Conservation (phyloP, 2,113 vertebrate genomes). For the Oplegnathus fasciatus region DNA sequence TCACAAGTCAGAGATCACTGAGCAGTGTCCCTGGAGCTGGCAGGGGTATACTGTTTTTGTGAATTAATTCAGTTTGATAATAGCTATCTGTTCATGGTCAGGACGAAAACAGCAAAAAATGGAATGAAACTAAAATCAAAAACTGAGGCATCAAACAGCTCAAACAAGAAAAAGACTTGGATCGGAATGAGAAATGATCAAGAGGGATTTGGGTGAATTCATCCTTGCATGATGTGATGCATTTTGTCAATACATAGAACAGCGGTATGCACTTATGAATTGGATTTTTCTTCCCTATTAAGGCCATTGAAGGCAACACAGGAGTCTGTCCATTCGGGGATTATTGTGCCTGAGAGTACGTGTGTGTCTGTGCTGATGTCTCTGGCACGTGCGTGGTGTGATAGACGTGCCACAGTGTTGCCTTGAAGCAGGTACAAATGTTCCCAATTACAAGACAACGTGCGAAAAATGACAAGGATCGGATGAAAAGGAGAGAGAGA, state of each 20-base stretch:
- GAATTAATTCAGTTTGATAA: background rate
- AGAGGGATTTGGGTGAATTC: conserved; percentile 18
- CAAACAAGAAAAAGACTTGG: background rate
- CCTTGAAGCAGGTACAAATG: conserved; percentile 47
- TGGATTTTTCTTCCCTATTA: conserved; percentile 49
- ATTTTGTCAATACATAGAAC: conserved; percentile 23
- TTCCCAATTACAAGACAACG: conserved; percentile 48
- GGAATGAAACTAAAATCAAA: background rate
- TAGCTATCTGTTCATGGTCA: background rate
- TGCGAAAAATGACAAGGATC: conserved; percentile 39
- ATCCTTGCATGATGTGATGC: conserved; percentile 23
- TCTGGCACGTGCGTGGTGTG: background rate
- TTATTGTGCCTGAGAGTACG: conserved; percentile 7
- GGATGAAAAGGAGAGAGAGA: conserved; percentile 3
- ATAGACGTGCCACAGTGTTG: conserved; percentile 21
- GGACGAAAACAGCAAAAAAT: background rate
- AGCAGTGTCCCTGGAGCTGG: background rate
- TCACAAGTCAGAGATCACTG: background rate
- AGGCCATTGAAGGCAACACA: conserved; percentile 34
- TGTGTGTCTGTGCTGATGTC: conserved; percentile 1
- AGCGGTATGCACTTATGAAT: conserved; percentile 10
- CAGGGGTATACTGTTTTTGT: background rate
- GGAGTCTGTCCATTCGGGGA: conserved; percentile 23
- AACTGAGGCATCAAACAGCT: conserved; percentile 3
- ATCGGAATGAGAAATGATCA: conserved; percentile 19